Conservation (phyloP, 2,797 vertebrate genomes). For the Coreius guichenoti region DNA sequence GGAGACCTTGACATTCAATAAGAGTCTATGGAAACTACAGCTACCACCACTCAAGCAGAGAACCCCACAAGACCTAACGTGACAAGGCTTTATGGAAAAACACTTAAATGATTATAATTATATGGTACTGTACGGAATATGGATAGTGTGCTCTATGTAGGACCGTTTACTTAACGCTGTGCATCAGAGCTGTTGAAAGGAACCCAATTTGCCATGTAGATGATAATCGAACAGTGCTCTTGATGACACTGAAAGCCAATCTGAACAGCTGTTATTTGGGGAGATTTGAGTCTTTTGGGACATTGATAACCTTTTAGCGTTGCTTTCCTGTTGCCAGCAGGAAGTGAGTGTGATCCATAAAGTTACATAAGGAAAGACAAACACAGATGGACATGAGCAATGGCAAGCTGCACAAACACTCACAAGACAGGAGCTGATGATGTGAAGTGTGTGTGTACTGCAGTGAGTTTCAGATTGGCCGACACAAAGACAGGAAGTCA, state of each 20-base stretch:
- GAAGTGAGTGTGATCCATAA: conserved; percentile 26
- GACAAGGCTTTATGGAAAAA: neutral
- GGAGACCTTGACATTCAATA: neutral
- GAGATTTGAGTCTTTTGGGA: neutral
- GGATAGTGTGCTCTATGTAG: neutral
- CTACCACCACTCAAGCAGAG: conserved; percentile 6
- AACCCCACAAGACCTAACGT: conserved; percentile 1
- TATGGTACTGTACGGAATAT: neutral
- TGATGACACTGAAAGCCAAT: neutral
- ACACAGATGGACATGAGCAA: conserved; percentile 65
- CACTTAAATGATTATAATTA: conserved; percentile 27
- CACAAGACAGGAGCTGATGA: conserved; percentile 9
- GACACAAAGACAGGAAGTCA: conserved; percentile 81
- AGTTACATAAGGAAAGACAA: conserved; percentile 46
- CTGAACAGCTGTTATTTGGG: neutral
- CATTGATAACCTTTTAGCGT: conserved; percentile 26
- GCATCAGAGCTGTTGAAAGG: neutral
- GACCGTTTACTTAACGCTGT: neutral
- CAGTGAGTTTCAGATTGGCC: conserved; percentile 38
- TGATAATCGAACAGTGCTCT: neutral
- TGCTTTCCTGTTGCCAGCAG: conserved; percentile 26
- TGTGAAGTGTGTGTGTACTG: neutral
- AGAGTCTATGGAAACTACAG: neutral
- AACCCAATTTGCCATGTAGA: neutral
- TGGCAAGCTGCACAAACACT: conserved; percentile 55